These are phyloP conservation scores for Rugalucina vietnamica DNA, from an alignment of 2,888 invertebrate genomes.

Conservation along the genomic window DNA sequence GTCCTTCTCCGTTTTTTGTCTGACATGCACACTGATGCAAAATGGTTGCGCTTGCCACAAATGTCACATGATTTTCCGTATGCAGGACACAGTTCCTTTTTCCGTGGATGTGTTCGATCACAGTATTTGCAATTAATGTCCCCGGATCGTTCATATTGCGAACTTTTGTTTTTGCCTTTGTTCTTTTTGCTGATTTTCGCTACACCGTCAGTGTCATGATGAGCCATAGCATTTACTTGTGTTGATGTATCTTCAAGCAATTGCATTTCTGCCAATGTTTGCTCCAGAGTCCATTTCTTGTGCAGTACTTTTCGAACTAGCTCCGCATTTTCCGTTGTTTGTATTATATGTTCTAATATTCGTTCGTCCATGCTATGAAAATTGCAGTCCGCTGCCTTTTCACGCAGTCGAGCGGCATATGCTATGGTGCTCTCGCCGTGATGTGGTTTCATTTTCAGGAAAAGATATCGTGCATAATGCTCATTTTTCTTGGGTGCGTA, in stretches of 20 bases:
- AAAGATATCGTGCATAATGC: no score
- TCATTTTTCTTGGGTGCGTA: no score
- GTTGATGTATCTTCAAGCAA: no score
- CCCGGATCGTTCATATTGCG: no score
- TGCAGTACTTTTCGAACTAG: no score
- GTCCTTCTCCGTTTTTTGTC: neutral
- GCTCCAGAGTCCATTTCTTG: no score
- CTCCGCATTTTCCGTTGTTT: no score
- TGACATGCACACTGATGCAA: neutral
- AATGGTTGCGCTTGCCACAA: neutral
- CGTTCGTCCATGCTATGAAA: neutral
- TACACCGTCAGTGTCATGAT: no score
- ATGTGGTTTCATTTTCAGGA: neutral
- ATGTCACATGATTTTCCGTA: neutral
- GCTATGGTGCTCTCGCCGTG: neutral
- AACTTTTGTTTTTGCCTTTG: no score
- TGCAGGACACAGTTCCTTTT: constrained; percentile 4
- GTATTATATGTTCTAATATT: constrained; percentile 14
- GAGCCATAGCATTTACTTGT: no score
- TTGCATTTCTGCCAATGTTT: no score
- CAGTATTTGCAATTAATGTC: neutral
- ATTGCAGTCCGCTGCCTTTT: neutral
- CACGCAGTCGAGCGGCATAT: neutral
- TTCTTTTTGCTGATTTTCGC: no score
- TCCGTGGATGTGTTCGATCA: neutral